Percentiles rank a stretch among this genome's conserved stretches.
Evolutionary conservation across 2,797 vertebrate genomes (phyloP).

Genomic region (Picus viridis): DNA sequence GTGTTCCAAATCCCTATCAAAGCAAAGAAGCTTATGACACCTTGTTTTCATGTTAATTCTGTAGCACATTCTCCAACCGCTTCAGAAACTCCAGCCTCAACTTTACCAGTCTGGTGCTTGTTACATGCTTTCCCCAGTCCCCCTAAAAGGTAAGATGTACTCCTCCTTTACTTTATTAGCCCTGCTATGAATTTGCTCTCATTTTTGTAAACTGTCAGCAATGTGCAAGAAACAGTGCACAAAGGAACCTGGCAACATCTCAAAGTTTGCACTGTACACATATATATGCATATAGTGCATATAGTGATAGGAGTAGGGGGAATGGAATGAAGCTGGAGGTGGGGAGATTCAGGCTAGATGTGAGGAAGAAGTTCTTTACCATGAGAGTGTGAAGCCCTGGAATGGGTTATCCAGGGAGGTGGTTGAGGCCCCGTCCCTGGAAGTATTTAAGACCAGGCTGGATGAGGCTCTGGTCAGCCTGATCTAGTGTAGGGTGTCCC

Average conservation of each 20-base stretch:
- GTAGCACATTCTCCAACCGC: neutral
- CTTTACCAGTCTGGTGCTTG: neutral
- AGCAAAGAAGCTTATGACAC: neutral
- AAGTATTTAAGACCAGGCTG: no score
- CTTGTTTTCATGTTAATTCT: neutral
- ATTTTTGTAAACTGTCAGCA: neutral
- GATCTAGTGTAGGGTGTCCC: no score
- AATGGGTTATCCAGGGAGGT: no score
- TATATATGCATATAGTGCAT: neutral
- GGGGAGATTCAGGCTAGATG: no score
- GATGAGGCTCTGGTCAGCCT: no score
- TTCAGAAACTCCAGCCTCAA: neutral
- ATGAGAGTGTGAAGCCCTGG: no score
- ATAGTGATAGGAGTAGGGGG: no score
- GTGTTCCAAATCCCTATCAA: neutral
- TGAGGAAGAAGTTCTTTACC: no score
- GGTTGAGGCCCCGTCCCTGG: no score
- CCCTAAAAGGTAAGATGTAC: neutral
- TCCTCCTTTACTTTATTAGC: neutral
- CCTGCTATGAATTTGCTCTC: accelerated
- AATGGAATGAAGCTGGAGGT: no score
- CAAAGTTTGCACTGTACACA: neutral
- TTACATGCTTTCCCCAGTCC: neutral
- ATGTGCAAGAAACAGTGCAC: neutral
- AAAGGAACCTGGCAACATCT: neutral